A percentile compares a stretch with the other conserved stretches of the same genome.
Evolutionary conservation across 2,113 vertebrate genomes (phyloP).

Genomic region (Tautogolabrus adspersus): DNA sequence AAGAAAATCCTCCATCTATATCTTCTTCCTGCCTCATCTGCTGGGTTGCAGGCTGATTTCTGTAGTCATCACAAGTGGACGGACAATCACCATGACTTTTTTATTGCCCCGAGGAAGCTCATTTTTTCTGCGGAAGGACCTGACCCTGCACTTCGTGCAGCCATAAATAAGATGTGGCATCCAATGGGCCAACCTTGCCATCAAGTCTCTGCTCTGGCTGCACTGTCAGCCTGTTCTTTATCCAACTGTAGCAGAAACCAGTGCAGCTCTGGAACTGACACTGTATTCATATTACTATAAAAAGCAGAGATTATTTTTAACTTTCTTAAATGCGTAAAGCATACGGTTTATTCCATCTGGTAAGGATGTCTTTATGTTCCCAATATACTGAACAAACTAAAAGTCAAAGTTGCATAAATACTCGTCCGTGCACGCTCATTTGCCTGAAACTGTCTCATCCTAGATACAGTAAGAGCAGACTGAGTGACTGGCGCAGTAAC

Average conservation of each 20-base stretch:
- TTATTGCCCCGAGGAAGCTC: conserved; percentile 70
- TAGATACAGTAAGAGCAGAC: conserved; percentile 30
- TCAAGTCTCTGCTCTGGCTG: conserved; percentile 52
- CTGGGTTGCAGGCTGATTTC: conserved; percentile 41
- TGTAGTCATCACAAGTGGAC: conserved; percentile 47
- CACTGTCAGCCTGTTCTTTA: conserved; percentile 54
- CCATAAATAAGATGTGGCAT: conserved; percentile 78
- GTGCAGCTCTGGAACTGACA: conserved; percentile 14
- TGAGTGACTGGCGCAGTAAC: conserved; percentile 41
- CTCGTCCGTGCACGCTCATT: neutral
- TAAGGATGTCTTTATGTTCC: neutral
- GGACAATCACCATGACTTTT: conserved; percentile 68
- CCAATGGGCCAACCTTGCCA: conserved; percentile 51
- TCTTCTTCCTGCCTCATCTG: conserved; percentile 40
- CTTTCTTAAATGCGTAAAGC: neutral
- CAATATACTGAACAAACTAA: neutral
- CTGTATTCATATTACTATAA: neutral
- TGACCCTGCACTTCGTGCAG: conserved; percentile 77
- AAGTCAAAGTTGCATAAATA: neutral
- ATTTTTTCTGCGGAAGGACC: conserved; percentile 67
- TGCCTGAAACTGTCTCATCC: conserved; percentile 26
- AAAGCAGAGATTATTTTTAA: conserved; percentile 13
- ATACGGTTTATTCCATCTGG: conserved; percentile 2
- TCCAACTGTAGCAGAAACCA: conserved; percentile 16
- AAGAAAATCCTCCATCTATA: conserved; percentile 22